Evolutionary conservation across 2,888 invertebrate genomes (phyloP).

Genomic region (Ametastegia equiseti): DNA sequence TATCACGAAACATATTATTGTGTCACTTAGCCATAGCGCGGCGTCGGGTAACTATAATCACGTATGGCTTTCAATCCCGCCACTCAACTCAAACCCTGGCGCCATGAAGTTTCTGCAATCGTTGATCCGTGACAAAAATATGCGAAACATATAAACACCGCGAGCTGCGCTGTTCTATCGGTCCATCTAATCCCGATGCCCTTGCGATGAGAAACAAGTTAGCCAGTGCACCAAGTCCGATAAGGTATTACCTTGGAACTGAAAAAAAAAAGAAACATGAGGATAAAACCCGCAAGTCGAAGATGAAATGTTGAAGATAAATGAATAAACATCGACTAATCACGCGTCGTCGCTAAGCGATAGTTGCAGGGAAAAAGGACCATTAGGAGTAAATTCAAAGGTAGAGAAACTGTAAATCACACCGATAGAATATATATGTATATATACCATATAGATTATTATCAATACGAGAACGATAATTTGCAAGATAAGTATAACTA

Average conservation of each 20-base stretch:
- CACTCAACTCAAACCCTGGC: slow-evolving; percentile 57
- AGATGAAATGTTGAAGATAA: background rate
- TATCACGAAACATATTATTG: slow-evolving; percentile 43
- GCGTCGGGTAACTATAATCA: slow-evolving; percentile 38
- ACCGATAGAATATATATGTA: background rate
- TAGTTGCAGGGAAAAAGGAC: background rate
- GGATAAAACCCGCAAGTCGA: background rate
- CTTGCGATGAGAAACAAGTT: slow-evolving; percentile 10
- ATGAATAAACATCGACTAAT: background rate
- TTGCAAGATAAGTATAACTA: background rate
- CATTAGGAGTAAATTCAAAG: background rate
- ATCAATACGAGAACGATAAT: slow-evolving; percentile 19
- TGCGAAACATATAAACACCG: slow-evolving; percentile 70
- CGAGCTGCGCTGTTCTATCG: slow-evolving; percentile 47
- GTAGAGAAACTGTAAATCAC: background rate
- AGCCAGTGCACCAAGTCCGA: background rate
- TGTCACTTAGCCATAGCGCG: slow-evolving; percentile 36
- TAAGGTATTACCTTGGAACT: background rate
- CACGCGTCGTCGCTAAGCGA: background rate
- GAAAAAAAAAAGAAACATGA: background rate
- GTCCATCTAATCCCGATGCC: slow-evolving; percentile 5
- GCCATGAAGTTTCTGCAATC: slow-evolving; percentile 62
- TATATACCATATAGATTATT: background rate
- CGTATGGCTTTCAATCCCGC: slow-evolving; percentile 17
- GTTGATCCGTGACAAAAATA: slow-evolving; percentile 72